Evolutionary conservation across 2,113 vertebrate genomes (phyloP), one percentile per base, ranked within the genome.

Genomic region (Neolamprologus cancellatus): DNA sequence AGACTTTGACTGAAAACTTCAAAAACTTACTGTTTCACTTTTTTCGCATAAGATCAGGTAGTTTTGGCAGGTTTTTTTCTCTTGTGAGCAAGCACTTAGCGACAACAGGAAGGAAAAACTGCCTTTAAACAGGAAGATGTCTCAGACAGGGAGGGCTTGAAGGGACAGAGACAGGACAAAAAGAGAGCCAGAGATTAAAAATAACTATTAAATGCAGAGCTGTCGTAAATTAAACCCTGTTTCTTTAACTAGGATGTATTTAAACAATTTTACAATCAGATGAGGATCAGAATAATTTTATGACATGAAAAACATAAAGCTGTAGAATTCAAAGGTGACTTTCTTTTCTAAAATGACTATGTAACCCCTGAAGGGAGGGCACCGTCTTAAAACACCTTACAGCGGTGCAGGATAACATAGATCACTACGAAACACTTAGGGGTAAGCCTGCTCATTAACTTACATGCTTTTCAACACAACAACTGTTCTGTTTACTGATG

Each of bases 381-480:
- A 79, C 41, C 2, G 7, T 48, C 61, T 32, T 50, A 41, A 74
- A 54, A 82, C 57, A 61, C 15, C 57, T 61, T 46, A 36, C 30
- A 53, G 7, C 10, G 5, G 41, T 32, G 23, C 10, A 55, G 44
- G 66, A 85, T 14, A 81, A 79, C 1, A 13, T 13, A 17, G 41
- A 86, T 53, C 9, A 84, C 82, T 86, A 28, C 71, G 81, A 64
- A 50, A 17, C 30, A 57, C 76, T 48, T 64, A 50, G 41, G 23
- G 86, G 76, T 86, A 54, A 82, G 87, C 74, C 57, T 59, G 64
- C 86, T 91, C 80, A 86, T 93, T 87, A 93, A 90, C 81, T 81
- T 66, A 79, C 46, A 59, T 80, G 46, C 41, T 69, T 84, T 79
- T 83, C 34, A 82, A 46, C 13, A 28, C 13, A 59, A 30, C 34